These are phyloP conservation scores for Hycleus phaleratus DNA, from an alignment of 1,140 invertebrate genomes.

Conservation along the genomic window DNA sequence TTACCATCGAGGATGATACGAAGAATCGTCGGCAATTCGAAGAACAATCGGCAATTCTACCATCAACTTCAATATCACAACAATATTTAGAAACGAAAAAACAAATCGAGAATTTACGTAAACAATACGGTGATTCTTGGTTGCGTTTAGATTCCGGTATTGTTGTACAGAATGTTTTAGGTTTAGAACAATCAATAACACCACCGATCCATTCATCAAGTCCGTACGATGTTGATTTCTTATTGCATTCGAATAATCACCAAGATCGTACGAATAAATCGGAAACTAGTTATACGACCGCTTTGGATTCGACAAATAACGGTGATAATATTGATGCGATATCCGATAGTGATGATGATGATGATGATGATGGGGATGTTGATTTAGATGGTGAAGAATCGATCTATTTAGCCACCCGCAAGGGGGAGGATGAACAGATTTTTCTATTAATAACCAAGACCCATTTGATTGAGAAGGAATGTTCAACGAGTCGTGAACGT, in stretches of 20 bases:
- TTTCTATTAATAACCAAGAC: conserved; percentile 31
- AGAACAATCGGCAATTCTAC: not conserved
- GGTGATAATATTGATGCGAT: conserved; percentile 4
- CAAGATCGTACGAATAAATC: not conserved
- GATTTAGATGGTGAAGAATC: conserved; percentile 35
- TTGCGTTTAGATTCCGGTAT: conserved; percentile 47
- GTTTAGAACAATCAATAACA: conserved; percentile 34
- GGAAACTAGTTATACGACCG: not conserved
- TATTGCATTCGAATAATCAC: conserved; percentile 9
- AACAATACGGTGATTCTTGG: conserved; percentile 54
- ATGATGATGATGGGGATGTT: conserved; percentile 18
- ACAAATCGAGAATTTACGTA: conserved; percentile 49
- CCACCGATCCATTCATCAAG: conserved; percentile 17
- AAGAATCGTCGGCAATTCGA: conserved; percentile 6
- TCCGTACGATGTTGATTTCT: conserved; percentile 21
- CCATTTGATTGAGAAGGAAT: conserved; percentile 45
- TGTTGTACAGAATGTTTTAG: conserved; percentile 49
- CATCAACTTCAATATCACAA: conserved; percentile 15
- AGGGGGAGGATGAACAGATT: conserved; percentile 27
- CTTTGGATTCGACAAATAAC: conserved; percentile 13
- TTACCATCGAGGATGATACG: conserved; percentile 32
- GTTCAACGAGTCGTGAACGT: conserved; percentile 44
- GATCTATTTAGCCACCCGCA: conserved; percentile 40
- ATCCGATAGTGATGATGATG: conserved; percentile 12
- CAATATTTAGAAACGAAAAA: conserved; percentile 53